A percentile compares a stretch with the other conserved stretches of the same genome.
Conservation (phyloP, 1,140 invertebrate genomes). For the Drosophila fuyamai region DNA sequence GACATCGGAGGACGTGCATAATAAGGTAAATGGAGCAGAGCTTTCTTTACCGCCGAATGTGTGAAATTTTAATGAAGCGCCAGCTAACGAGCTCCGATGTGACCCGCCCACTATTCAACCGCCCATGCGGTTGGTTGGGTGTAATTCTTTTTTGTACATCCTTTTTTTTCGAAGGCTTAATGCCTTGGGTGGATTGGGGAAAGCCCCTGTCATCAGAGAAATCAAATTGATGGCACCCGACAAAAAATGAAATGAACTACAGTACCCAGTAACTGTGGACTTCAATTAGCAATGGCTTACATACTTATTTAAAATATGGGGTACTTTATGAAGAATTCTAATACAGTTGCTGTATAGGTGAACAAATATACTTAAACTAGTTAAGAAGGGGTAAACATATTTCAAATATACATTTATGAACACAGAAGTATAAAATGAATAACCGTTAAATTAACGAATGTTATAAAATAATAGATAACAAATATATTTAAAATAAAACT, state of each 20-base stretch:
- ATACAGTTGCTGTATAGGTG: no score
- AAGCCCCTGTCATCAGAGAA: constrained; percentile 19
- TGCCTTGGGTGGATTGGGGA: not conserved
- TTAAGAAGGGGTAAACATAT: no score
- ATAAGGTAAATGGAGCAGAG: constrained; percentile 58
- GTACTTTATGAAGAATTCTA: no score
- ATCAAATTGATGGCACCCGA: constrained; percentile 8
- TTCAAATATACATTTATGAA: no score
- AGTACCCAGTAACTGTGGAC: not conserved
- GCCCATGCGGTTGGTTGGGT: not conserved
- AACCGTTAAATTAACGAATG: no score
- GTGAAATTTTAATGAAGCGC: constrained; percentile 79
- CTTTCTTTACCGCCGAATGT: constrained; percentile 60
- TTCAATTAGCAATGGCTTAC: not conserved
- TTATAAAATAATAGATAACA: no score
- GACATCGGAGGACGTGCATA: constrained; percentile 21
- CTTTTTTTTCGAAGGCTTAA: constrained; percentile 10
- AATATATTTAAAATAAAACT: no score
- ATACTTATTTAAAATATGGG: no score
- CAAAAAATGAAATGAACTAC: not conserved
- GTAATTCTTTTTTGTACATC: not conserved
- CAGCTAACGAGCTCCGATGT: constrained; percentile 66
- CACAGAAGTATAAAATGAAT: no score
- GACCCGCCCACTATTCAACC: not conserved
- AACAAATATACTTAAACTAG: no score